Base-by-base conservation (phyloP, 2,888 invertebrate genomes). In the Octonoba sinensis region DNA sequence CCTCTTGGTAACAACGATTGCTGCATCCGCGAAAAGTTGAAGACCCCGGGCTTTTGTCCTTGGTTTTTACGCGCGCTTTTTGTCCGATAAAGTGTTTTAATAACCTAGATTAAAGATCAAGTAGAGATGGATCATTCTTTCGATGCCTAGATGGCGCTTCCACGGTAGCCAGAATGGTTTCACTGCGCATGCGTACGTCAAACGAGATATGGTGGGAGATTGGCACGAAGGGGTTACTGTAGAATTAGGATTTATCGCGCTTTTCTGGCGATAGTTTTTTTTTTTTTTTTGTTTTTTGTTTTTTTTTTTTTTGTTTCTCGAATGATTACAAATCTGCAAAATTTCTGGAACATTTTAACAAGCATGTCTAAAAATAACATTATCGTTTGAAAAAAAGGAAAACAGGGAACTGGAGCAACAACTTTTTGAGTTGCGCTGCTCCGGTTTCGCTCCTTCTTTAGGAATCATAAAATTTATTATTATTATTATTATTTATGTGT, bases 61-160 rank as follows among this genome's bases (percentile, higher is more conserved):
- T 76, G 75, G 62, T 27, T 65, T 24, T 16, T n/a, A 62, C 46
- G 36, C 36, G 36, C 36, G 6, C 22, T 59, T 20, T 54, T 59
- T 56, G n/a, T 49, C 24, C 60, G 62, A 69, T 67, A 67, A 76
- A 76, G 54, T 22, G 67, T 67, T 75, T 76, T 76, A 76, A 76
- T 76, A 76, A 76, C 62, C 51, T 18, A 59, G 75, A 76, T 67
- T 69, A 76, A 67, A 76, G 75, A 76, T 76, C 67, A 76, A 76
- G 49, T 67, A 49, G 60, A 69, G 60, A 60, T 47, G 59, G 62
- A 15, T 3, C 57, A 56, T n/a, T n/a, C 65, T 65, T 51, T 49
- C 36, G 67, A 69, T 69, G 75, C 59, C 75, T 54, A 69, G 75
- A 67, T 59, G 75, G 67, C 75, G 75, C 67, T 62, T n/a, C 24